These are phyloP conservation scores for Bicyclus anynana DNA, from an alignment of 1,140 invertebrate species.

Conservation along the genomic window DNA sequence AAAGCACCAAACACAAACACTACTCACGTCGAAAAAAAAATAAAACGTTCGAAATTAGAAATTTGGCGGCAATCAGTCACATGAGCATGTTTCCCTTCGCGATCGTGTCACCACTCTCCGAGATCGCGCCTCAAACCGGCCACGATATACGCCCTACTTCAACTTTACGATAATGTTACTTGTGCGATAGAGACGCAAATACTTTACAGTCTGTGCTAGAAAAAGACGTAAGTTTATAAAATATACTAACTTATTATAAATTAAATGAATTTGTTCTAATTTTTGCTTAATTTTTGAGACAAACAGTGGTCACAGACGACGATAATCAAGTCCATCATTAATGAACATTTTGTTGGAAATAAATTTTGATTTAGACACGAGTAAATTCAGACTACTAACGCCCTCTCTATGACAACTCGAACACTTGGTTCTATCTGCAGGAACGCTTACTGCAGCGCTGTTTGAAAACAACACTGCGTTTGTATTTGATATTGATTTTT, in stretches of 20 bases:
- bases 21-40: constrained; percentile 35
- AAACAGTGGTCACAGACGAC: neutral
- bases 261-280: too few relatives aligned
- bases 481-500: neutral
- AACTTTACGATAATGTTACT: constrained; percentile 48
- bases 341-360: too few relatives aligned
- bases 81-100: constrained; percentile 65
- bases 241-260: neutral
- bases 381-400: neutral
- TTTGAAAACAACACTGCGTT: neutral
- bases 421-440: neutral
- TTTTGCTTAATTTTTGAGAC: neutral
- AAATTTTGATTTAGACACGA: too few relatives aligned
- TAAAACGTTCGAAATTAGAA: constrained; percentile 55
- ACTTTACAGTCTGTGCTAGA: constrained; percentile 2
- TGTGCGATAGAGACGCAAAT: constrained; percentile 48
- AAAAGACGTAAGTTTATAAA: constrained; percentile 8
- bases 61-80: constrained; percentile 66
- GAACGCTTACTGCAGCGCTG: neutral
- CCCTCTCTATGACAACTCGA: neutral
- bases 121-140: constrained; percentile 61
- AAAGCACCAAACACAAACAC: constrained; percentile 49
- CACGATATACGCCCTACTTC: constrained; percentile 68
- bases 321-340: too few relatives aligned
- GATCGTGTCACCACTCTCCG: constrained; percentile 68